Conservation (phyloP, 2,797 vertebrate species). For the Poecilia wingei region DNA sequence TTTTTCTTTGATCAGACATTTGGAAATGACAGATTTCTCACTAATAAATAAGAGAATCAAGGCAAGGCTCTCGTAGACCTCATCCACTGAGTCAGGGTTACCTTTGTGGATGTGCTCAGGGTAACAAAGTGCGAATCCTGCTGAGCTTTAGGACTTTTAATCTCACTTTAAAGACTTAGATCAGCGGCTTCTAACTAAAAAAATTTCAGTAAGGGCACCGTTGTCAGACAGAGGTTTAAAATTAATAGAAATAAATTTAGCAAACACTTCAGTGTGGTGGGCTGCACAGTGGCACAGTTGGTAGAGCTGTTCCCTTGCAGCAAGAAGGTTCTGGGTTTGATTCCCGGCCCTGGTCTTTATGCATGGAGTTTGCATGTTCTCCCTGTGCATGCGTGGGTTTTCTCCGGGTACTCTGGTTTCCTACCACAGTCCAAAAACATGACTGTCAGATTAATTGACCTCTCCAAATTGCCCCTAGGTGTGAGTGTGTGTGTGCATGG, state of each 20-base stretch:
- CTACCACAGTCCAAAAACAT: too few relatives aligned
- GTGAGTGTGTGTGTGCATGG: too few relatives aligned
- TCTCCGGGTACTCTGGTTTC: too few relatives aligned
- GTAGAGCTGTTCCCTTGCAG: too few relatives aligned
- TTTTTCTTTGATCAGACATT: not conserved
- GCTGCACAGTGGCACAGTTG: too few relatives aligned
- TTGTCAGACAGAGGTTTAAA: not conserved
- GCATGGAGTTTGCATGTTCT: too few relatives aligned
- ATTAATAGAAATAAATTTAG: not conserved
- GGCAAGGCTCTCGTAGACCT: not conserved
- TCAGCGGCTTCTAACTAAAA: not conserved
- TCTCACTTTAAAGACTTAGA: not conserved
- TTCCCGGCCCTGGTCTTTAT: too few relatives aligned
- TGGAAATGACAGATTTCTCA: not conserved
- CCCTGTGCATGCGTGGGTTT: too few relatives aligned
- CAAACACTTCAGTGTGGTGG: not conserved
- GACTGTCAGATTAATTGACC: too few relatives aligned
- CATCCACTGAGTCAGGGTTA: not conserved
- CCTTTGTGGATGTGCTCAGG: not conserved
- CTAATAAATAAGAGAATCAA: not conserved
- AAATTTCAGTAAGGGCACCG: not conserved
- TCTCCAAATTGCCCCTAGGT: too few relatives aligned
- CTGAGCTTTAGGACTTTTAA: not conserved
- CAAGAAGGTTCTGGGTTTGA: too few relatives aligned
- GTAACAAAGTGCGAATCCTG: not conserved